Conservation (phyloP, 2,888 invertebrate genomes). For the Orgyia antiqua region DNA sequence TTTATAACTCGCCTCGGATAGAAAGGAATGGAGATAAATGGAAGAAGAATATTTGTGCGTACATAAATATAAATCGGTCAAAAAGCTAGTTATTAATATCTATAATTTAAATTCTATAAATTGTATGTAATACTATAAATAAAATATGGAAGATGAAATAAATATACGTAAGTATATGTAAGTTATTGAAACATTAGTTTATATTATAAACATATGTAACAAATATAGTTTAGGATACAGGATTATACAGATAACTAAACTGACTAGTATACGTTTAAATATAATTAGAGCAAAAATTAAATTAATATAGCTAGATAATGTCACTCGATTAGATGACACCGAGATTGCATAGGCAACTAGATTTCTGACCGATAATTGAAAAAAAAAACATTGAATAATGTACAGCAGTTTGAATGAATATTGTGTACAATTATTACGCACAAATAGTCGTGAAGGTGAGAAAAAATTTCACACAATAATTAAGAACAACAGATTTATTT, state of each 20-base stretch:
- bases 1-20: too few relatives aligned
- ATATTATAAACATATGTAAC: constrained; percentile 39
- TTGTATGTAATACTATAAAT: constrained; percentile 47
- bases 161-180: constrained; percentile 30
- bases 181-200: constrained; percentile 26
- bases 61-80: constrained; percentile 72
- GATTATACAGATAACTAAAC: constrained; percentile 55
- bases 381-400: constrained; percentile 13
- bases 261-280: constrained; percentile 72
- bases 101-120: constrained; percentile 51
- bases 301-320: constrained; percentile 76
- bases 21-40: constrained; percentile 30
- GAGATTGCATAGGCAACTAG: constrained; percentile 49
- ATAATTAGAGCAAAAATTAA: constrained; percentile 62
- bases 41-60: constrained; percentile 58
- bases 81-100: constrained; percentile 66
- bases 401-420: constrained; percentile 18
- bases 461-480: constrained; percentile 67
- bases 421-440: constrained; percentile 47
- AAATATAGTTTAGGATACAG: constrained; percentile 43
- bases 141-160: constrained; percentile 37
- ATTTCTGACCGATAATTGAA: constrained; percentile 58
- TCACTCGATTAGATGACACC: constrained; percentile 65
- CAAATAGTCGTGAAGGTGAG: constrained; percentile 60
- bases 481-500: constrained; percentile 77